Evolutionary conservation across 2,888 invertebrate species (phyloP).

Genomic region (Philereme vetulata): DNA sequence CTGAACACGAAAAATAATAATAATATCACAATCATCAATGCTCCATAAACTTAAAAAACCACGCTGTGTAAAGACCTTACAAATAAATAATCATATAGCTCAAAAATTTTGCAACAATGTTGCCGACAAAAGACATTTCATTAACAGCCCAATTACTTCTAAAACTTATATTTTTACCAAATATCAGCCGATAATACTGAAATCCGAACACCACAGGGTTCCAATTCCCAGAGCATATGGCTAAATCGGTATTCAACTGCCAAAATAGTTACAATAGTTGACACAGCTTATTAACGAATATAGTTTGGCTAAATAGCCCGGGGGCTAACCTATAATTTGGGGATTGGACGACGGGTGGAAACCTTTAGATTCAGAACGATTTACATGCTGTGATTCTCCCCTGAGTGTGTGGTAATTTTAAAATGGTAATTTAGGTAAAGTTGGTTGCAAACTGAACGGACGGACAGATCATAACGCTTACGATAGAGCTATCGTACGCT

Average conservation of each 20-base stretch:
- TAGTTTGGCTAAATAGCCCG: conserved; percentile 69
- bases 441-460: conserved; percentile 1
- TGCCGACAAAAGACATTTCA: conserved; percentile 6
- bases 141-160: conserved; percentile 9
- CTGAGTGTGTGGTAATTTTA: conserved; percentile 57
- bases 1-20: neutral
- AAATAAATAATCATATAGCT: neutral
- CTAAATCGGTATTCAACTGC: conserved; percentile 53
- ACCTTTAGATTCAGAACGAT: conserved; percentile 66
- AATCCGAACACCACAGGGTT: conserved; percentile 45
- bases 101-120: neutral
- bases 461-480: too few relatives aligned
- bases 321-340: conserved; percentile 77
- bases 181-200: conserved; percentile 15
- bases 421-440: conserved; percentile 53
- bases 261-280: conserved; percentile 65
- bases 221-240: conserved; percentile 57
- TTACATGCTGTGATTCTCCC: conserved; percentile 63
- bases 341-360: conserved; percentile 58
- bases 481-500: too few relatives aligned
- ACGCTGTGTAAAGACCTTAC: too few relatives aligned
- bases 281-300: conserved; percentile 75
- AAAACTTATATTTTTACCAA: neutral
- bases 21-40: neutral
- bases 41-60: neutral